Percentiles rank a stretch among this genome's conserved stretches.
Conservation (phyloP, 2,113 vertebrate genomes). For the Microtus oregoni region DNA sequence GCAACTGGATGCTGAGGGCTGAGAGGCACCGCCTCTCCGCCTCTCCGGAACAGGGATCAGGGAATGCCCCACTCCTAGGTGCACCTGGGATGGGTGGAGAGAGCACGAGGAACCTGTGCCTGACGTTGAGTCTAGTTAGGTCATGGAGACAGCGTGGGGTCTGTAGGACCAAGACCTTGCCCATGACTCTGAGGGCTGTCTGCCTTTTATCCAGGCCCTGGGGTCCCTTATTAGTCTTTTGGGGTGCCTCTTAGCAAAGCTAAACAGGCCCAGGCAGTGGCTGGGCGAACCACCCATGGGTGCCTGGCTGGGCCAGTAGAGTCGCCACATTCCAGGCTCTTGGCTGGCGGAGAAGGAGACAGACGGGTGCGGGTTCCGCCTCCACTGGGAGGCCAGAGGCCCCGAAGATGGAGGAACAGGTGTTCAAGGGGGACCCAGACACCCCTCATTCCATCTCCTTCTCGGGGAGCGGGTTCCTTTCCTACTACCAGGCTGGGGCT, state of each 20-base stretch:
- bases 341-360: background rate
- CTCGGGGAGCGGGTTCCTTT: conserved; percentile 90
- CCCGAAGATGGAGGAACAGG: conserved; percentile 73
- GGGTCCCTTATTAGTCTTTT: background rate
- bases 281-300: background rate
- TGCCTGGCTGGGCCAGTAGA: background rate
- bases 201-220: background rate
- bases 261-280: background rate
- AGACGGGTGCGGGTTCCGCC: background rate
- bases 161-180: background rate
- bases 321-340: conserved; percentile 2
- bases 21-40: background rate
- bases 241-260: background rate
- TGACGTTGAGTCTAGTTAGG: background rate
- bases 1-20: background rate
- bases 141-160: background rate
- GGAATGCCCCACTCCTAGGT: rapidly evolving
- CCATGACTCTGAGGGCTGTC: rapidly evolving
- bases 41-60: rapidly evolving
- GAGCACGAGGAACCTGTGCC: background rate
- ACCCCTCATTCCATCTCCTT: conserved; percentile 88
- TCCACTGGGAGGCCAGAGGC: background rate
- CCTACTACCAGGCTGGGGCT: conserved; percentile 89
- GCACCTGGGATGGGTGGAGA: background rate
- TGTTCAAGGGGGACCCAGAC: conserved; percentile 81